phyloP scores from a whole-genome alignment of 1,140 invertebrate genomes.

The Saccostrea cuccullata region DNA sequence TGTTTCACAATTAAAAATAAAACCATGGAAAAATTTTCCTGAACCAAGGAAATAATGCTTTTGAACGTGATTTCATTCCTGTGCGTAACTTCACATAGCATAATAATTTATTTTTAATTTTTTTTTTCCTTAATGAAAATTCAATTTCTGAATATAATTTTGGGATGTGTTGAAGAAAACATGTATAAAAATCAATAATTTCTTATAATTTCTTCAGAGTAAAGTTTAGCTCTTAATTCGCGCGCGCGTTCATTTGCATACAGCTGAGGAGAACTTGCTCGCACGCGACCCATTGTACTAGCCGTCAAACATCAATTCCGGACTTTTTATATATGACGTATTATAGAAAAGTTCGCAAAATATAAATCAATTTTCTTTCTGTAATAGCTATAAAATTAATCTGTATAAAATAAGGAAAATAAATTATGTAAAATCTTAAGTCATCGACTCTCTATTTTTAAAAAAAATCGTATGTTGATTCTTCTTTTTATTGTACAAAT shows the following conservation, averaged over 20 bases:
- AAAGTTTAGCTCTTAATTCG: background rate
- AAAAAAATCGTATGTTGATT: too few relatives aligned
- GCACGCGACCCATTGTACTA: background rate
- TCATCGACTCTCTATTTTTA: background rate
- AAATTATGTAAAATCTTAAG: background rate
- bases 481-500: too few relatives aligned
- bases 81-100: background rate
- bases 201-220: background rate
- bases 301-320: background rate
- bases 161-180: background rate
- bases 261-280: background rate
- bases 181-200: constrained; percentile 2
- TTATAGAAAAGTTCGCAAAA: constrained; percentile 4
- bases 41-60: background rate
- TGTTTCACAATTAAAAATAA: background rate
- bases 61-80: background rate
- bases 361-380: background rate
- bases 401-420: background rate
- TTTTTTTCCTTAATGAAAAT: background rate
- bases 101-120: background rate
- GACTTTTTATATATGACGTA: background rate
- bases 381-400: background rate
- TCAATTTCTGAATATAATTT: background rate
- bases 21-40: background rate
- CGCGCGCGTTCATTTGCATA: constrained; percentile 31